These are phyloP conservation scores for Rhadinocentrus ornatus DNA, from an alignment of 2,797 vertebrate species.

Conservation along the genomic window DNA sequence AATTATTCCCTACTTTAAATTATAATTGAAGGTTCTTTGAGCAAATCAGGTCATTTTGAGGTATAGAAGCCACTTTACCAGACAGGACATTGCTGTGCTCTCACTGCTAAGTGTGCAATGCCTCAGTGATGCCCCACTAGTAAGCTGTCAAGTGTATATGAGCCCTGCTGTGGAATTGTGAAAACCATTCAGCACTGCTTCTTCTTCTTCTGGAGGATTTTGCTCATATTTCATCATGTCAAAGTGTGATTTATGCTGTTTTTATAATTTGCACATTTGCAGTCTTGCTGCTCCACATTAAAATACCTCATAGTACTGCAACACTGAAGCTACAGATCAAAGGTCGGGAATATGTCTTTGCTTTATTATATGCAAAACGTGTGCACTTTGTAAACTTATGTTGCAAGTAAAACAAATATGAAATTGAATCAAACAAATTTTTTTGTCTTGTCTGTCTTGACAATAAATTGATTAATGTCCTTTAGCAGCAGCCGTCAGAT, in stretches of 20 bases:
- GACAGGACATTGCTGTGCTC: not conserved
- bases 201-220: not conserved
- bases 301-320: too few species aligned
- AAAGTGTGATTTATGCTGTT: not conserved
- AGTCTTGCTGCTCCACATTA: too few species aligned
- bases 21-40: not conserved
- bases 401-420: too few species aligned
- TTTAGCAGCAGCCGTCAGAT: too few species aligned
- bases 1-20: not conserved
- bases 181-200: not conserved
- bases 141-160: not conserved
- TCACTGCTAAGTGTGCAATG: not conserved
- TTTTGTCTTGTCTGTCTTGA: too few species aligned
- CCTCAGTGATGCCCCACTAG: not conserved
- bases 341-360: too few species aligned
- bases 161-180: not conserved
- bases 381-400: too few species aligned
- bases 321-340: too few species aligned
- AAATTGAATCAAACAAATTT: too few species aligned
- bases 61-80: not conserved
- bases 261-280: not conserved
- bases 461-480: too few species aligned
- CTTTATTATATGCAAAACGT: too few species aligned
- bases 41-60: not conserved
- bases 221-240: not conserved